phyloP scores from a whole-genome alignment of 2,113 vertebrate species.

The Cyanoderma ruficeps region DNA sequence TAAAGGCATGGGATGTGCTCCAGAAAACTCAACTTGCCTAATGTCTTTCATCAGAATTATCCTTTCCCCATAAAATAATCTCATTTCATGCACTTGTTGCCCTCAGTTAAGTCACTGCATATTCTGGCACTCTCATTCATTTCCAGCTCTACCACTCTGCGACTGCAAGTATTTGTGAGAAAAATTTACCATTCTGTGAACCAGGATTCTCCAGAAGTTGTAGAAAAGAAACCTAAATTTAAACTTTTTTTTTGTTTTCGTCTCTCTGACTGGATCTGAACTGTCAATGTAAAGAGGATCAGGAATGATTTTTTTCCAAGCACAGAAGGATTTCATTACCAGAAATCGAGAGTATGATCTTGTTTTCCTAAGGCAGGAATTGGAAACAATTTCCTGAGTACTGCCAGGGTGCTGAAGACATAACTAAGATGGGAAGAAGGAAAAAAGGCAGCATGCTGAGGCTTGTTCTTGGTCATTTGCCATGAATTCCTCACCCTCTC shows the following conservation, averaged over 20 bases:
- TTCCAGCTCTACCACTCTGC: neutral
- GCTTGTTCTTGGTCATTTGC: slow-evolving; percentile 2
- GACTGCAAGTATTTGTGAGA: neutral
- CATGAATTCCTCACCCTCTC: neutral
- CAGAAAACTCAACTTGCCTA: neutral
- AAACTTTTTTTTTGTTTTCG: neutral
- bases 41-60: neutral
- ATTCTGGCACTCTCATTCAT: neutral
- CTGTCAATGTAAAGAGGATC: neutral
- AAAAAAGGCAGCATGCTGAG: neutral
- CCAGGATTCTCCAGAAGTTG: neutral
- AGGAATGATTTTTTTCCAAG: neutral
- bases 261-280: neutral
- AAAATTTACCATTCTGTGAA: neutral
- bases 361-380: slow-evolving; percentile 13
- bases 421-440: neutral
- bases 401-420: slow-evolving; percentile 14
- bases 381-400: slow-evolving; percentile 9
- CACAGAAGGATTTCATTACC: slow-evolving; percentile 3
- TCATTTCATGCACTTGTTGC: neutral
- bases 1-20: neutral
- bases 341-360: neutral
- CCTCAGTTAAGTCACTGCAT: neutral
- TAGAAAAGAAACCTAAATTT: neutral
- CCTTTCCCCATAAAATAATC: neutral